A percentile compares a stretch with the other conserved stretches of the same genome.
Evolutionary conservation across 2,113 vertebrate genomes (phyloP).

Genomic region (Patagioenas fasciata): DNA sequence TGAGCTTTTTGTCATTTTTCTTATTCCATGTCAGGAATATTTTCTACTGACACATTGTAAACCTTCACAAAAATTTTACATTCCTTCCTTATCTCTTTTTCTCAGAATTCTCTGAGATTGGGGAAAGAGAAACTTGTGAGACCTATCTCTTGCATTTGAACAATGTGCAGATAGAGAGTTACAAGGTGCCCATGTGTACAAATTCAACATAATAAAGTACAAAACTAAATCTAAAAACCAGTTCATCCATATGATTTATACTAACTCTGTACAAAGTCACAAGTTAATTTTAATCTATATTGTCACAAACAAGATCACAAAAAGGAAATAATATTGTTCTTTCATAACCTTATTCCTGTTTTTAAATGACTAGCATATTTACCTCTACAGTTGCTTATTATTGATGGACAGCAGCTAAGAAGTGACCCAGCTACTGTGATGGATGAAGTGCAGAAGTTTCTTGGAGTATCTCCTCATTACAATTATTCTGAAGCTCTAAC

Average conservation of each 20-base stretch:
- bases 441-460: constrained; percentile 96
- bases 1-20: background rate
- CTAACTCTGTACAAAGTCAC: background rate
- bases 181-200: background rate
- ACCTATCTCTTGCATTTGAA: background rate
- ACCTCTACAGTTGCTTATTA: constrained; percentile 87
- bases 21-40: background rate
- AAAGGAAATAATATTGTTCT: background rate
- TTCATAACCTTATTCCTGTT: background rate
- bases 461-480: constrained; percentile 90
- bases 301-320: background rate
- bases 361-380: constrained; percentile 8
- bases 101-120: background rate
- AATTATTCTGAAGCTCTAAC: constrained; percentile 96
- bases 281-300: background rate
- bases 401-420: constrained; percentile 96
- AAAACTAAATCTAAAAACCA: background rate
- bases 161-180: background rate
- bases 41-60: background rate
- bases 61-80: background rate
- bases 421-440: constrained; percentile 91
- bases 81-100: background rate
- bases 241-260: background rate
- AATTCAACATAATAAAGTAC: background rate
- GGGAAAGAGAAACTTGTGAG: background rate